These are phyloP conservation scores for Lepus americanus DNA, from an alignment of 2,113 vertebrate species.

Conservation along the genomic window DNA sequence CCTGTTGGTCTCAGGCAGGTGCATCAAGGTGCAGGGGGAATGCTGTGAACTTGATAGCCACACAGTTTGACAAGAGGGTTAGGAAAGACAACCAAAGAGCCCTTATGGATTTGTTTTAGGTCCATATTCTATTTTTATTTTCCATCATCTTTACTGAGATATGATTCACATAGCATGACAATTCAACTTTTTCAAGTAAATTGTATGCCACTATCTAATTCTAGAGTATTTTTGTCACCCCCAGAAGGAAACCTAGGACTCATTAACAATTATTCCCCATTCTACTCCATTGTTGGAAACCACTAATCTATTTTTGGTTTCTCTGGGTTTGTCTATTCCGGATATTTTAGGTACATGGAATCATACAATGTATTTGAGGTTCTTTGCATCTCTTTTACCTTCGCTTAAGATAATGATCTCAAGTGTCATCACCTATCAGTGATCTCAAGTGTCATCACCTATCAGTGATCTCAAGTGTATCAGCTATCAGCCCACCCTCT, in stretches of 20 bases:
- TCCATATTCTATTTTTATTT: background rate
- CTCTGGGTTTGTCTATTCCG: background rate
- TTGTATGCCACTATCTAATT: background rate
- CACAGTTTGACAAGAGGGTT: background rate
- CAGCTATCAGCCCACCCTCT: too few species aligned
- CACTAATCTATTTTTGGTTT: background rate
- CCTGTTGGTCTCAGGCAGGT: background rate
- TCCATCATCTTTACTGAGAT: background rate
- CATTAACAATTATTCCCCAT: background rate
- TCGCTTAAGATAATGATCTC: background rate
- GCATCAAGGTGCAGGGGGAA: accelerated
- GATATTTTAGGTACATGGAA: background rate
- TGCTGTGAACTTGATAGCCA: background rate
- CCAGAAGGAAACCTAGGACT: background rate
- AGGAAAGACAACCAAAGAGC: background rate
- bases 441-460: too few species aligned
- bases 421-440: too few species aligned
- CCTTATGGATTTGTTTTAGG: background rate
- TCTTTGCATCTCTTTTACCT: background rate
- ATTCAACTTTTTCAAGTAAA: background rate
- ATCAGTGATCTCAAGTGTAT: too few species aligned
- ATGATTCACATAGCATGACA: background rate
- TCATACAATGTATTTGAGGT: background rate
- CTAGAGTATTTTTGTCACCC: background rate
- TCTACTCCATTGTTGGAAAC: background rate